Percentiles rank a stretch among this genome's conserved stretches.
Conservation (phyloP, 92 coral and sea anemone species). For the Epizoanthus ramosus region DNA sequence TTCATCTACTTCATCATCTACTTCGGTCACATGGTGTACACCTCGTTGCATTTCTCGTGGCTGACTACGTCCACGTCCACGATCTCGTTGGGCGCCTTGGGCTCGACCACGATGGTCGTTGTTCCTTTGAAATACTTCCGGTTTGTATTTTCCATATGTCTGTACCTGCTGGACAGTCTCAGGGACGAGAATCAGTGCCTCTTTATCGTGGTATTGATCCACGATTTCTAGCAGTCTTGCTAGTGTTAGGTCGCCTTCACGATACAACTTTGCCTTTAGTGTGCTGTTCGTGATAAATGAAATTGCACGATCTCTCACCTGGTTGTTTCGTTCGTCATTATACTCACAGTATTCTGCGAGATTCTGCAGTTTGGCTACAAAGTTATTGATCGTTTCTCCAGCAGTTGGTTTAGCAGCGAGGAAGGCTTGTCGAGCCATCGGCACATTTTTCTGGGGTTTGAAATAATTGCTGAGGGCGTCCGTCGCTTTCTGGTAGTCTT, state of each 20-base stretch:
- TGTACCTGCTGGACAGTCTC: constrained; percentile 30
- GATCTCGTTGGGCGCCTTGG: constrained; percentile 7
- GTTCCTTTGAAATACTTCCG: neutral
- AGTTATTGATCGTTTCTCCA: constrained; percentile 59
- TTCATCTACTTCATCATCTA: constrained; percentile 4
- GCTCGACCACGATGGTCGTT: constrained; percentile 3
- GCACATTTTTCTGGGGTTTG: constrained; percentile 51
- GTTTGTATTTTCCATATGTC: neutral
- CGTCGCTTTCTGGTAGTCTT: constrained; percentile 51
- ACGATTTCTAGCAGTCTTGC: constrained; percentile 44
- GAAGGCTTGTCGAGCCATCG: constrained; percentile 40
- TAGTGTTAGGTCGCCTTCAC: constrained; percentile 37
- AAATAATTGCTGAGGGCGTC: constrained; percentile 41
- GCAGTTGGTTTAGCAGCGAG: constrained; percentile 49
- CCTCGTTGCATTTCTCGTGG: neutral
- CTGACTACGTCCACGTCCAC: neutral
- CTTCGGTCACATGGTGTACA: constrained; percentile 16
- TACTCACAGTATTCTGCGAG: constrained; percentile 57
- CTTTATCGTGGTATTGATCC: constrained; percentile 41
- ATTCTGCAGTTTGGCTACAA: constrained; percentile 46
- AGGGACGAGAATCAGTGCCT: constrained; percentile 46
- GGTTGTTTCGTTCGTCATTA: constrained; percentile 56
- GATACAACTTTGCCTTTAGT: constrained; percentile 49
- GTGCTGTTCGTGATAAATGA: constrained; percentile 49
- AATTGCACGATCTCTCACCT: constrained; percentile 48